Percentiles rank a stretch among this genome's conserved stretches.
These are phyloP conservation scores for Pedetes capensis DNA, from an alignment of 2,113 vertebrate genomes.

Conservation along the genomic window DNA sequence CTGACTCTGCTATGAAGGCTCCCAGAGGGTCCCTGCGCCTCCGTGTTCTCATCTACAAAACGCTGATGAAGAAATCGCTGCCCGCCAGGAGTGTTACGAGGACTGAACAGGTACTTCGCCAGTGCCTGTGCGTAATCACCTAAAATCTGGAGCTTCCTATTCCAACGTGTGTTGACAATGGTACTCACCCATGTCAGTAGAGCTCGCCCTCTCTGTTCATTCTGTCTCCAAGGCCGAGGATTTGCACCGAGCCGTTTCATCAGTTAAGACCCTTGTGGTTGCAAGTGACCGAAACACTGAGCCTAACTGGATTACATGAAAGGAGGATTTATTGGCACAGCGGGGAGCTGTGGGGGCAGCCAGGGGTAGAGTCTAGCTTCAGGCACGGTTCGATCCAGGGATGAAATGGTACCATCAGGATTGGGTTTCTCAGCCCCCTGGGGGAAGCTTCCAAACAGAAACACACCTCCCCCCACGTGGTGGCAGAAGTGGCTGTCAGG, in stretches of 20 bases:
- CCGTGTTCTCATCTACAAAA: background rate
- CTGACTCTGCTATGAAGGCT: background rate
- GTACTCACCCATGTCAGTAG: fast-evolving
- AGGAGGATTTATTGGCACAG: background rate
- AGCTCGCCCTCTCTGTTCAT: background rate
- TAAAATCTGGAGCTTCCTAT: background rate
- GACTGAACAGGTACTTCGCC: background rate
- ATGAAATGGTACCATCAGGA: slow-evolving; percentile 21
- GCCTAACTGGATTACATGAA: slow-evolving; percentile 41
- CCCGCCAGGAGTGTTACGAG: background rate
- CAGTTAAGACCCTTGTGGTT: slow-evolving; percentile 53
- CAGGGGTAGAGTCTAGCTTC: slow-evolving; percentile 53
- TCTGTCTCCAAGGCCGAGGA: slow-evolving; percentile 1
- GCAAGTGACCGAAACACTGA: slow-evolving; percentile 23
- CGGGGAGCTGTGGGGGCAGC: background rate
- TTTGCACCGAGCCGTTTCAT: slow-evolving; percentile 62
- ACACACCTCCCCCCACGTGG: background rate
- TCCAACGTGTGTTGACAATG: fast-evolving
- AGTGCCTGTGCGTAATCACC: background rate
- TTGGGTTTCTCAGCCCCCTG: slow-evolving; percentile 6
- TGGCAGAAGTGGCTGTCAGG: background rate
- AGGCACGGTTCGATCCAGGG: slow-evolving; percentile 49
- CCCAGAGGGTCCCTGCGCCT: background rate
- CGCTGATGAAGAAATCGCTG: background rate
- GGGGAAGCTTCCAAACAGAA: too few species aligned